Base-by-base conservation (phyloP, 1,140 invertebrate species). In the Riptortus pedestris region DNA sequence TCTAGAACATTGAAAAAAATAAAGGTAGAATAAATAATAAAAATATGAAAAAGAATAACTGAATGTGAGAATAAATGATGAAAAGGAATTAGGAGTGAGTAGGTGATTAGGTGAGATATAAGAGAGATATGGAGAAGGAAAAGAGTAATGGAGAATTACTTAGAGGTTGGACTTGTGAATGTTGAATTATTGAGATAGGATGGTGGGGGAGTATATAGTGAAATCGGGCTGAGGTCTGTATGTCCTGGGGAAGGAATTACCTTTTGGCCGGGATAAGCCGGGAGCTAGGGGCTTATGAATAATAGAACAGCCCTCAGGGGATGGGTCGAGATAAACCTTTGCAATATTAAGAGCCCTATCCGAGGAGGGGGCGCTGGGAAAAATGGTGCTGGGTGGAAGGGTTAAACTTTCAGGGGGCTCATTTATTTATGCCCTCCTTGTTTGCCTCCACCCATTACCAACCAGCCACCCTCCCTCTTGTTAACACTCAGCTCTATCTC, bases 341-440 rank as follows among this genome's bases (percentile, higher is more conserved):
- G 51, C 51, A 55, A 55, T 55, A 55, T 59, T 59, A 59, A 29
- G 57, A 38, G 9, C 48, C 48, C 48, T n/a, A n/a, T n/a, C n/a
- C n/a, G n/a, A n/a, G n/a, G n/a, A n/a, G n/a, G 24, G n/a, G 22
- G 52, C 28, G 27, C 31, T 38, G 51, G 51, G 62, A 63, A 63
- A 63, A 63, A 63, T 57, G 62, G 63, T 38, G 57, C 5, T 38
- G 31, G 31, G 31, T 38, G 48, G 27, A 29, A 27, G 63, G 63
- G 64, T 65, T 65, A 60, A 61, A 65, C 24, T 61, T 61, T 65
- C 26, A 65, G 47, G 43, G 2, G 24, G 51, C 31, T 65, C 60
- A 65, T 60, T 65, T 65, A 65, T 65, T 65, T 65, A 64, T 60
- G 60, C 48, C 27, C n/a, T 18, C 18, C 16, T 26, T 16, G 22